phyloP scores from a whole-genome alignment of 2,888 invertebrate species.

The Orchestes rusci region DNA sequence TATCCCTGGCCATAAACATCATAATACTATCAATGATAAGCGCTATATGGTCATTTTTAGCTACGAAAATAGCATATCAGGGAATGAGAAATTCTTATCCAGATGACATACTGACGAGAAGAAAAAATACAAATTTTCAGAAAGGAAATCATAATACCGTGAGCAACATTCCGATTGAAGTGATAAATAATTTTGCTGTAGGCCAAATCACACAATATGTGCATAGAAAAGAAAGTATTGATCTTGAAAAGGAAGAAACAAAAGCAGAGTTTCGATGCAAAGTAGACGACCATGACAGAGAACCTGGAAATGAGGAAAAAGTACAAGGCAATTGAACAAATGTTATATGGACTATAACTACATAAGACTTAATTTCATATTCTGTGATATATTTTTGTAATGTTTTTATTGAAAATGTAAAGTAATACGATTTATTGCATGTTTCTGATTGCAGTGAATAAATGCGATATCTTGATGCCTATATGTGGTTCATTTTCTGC shows the following conservation, averaged over 20 bases:
- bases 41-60: constrained; percentile 54
- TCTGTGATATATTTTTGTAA: no score
- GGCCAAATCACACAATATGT: constrained; percentile 50
- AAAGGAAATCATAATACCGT: constrained; percentile 38
- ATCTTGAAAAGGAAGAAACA: neutral
- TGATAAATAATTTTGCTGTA: constrained; percentile 47
- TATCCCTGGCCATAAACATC: constrained; percentile 44
- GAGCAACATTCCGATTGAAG: constrained; percentile 46
- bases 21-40: constrained; percentile 55
- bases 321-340: no score
- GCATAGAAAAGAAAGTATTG: constrained; percentile 33
- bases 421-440: no score
- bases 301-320: no score
- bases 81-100: constrained; percentile 57
- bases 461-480: no score
- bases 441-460: no score
- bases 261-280: neutral
- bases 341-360: no score
- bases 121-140: no score
- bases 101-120: constrained; percentile 46
- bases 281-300: no score
- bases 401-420: no score
- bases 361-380: no score
- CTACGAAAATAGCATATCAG: constrained; percentile 52
- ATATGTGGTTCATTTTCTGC: no score